Percentiles rank a stretch among this genome's conserved stretches.
Conservation (phyloP, 1,140 invertebrate genomes). For the Papilio xuthus region DNA sequence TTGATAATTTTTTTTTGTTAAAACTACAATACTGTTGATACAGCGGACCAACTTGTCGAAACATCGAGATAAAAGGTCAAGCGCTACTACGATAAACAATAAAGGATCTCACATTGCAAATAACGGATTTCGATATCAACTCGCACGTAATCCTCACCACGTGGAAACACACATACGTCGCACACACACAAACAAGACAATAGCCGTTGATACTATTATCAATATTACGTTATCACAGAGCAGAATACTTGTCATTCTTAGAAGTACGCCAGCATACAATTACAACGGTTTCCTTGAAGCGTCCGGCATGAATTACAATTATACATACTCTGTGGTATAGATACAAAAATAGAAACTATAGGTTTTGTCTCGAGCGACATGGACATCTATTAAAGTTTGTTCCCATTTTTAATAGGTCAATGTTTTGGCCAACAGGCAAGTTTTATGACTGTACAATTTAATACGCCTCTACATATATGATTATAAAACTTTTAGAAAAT, state of each 20-base stretch:
- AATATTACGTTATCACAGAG: slow-evolving; percentile 60
- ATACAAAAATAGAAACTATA: slow-evolving; percentile 22
- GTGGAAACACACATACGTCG: slow-evolving; percentile 40
- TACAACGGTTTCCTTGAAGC: slow-evolving; percentile 68
- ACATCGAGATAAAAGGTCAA: background rate
- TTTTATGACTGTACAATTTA: background rate
- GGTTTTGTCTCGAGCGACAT: slow-evolving; percentile 1
- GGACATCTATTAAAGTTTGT: background rate
- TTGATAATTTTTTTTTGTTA: background rate
- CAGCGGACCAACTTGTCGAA: background rate
- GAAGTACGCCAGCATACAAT: slow-evolving; percentile 63
- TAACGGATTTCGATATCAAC: background rate
- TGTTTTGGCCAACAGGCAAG: background rate
- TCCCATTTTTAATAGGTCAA: slow-evolving; percentile 8
- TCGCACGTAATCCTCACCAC: slow-evolving; percentile 20
- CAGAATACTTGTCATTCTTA: slow-evolving; percentile 60
- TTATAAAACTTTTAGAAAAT: no score
- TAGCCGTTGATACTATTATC: slow-evolving; percentile 67
- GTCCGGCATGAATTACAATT: slow-evolving; percentile 55
- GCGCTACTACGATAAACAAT: background rate
- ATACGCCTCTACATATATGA: background rate
- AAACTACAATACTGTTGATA: background rate
- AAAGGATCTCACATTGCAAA: background rate
- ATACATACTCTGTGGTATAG: slow-evolving; percentile 24
- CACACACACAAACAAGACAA: slow-evolving; percentile 46